These are phyloP conservation scores for Cyrtorhinus lividipennis DNA, from an alignment of 1,140 invertebrate genomes.

Conservation along the genomic window DNA sequence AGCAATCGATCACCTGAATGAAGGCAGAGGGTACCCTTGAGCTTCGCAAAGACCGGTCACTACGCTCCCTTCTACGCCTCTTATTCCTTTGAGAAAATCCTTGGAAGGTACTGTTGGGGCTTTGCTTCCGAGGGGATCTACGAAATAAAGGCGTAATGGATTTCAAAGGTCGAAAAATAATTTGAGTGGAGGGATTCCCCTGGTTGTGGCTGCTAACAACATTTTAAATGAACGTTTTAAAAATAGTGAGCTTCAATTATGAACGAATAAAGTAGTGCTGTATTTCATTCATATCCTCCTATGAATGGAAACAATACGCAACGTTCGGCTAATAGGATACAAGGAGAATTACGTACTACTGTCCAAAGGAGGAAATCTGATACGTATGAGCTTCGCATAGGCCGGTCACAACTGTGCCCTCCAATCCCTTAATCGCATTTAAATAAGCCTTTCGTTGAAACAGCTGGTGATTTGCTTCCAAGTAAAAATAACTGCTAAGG, in stretches of 20 bases:
- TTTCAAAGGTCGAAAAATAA: no score
- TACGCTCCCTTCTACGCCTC: constrained; percentile 39
- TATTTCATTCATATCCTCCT: no score
- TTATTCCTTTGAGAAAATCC: not conserved
- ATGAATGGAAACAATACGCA: no score
- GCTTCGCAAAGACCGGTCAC: constrained; percentile 41
- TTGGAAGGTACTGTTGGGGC: constrained; percentile 50
- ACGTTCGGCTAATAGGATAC: no score
- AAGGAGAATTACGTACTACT: no score
- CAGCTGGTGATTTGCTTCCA: constrained; percentile 24
- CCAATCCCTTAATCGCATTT: constrained; percentile 15
- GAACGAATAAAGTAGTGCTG: no score
- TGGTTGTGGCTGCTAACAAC: no score
- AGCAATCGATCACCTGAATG: constrained; percentile 44
- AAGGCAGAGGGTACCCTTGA: constrained; percentile 42
- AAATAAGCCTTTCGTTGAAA: constrained; percentile 16
- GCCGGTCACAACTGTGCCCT: constrained; percentile 23
- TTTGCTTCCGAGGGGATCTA: constrained; percentile 62
- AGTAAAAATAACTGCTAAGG: no score
- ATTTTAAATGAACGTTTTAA: no score
- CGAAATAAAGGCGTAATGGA: no score
- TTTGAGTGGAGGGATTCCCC: no score
- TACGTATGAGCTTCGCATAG: constrained; percentile 27
- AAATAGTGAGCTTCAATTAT: no score
- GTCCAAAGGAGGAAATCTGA: constrained; percentile 28